Evolutionary conservation across 2,113 vertebrate species (phyloP).

Genomic region (Otus sunia): DNA sequence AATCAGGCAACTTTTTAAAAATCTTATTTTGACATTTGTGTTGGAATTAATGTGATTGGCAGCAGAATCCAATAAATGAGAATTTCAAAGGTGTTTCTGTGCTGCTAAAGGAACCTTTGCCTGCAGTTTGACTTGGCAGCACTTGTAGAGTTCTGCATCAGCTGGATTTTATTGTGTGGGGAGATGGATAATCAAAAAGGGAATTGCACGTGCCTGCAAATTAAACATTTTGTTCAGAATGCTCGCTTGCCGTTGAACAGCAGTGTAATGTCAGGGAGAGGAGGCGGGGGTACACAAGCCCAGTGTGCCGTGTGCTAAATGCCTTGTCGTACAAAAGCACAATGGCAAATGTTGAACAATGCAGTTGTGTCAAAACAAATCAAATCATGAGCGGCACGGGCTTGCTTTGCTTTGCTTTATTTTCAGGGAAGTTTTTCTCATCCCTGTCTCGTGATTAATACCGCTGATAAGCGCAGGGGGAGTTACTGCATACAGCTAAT

Average conservation of each 20-base stretch:
- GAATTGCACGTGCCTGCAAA: not conserved
- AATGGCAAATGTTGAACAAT: not conserved
- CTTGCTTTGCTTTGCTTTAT: constrained; percentile 5
- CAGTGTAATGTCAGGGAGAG: not conserved
- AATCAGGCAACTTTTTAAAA: constrained; percentile 21
- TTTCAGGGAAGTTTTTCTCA: not conserved
- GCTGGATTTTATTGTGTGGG: constrained; percentile 63
- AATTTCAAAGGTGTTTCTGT: constrained; percentile 41
- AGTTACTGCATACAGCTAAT: not conserved
- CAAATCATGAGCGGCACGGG: not conserved
- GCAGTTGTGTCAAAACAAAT: constrained; percentile 16
- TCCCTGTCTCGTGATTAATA: not conserved
- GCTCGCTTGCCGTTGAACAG: not conserved
- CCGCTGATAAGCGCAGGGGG: not conserved
- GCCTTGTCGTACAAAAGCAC: not conserved
- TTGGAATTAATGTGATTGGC: constrained; percentile 58
- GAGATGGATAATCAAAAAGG: constrained; percentile 48
- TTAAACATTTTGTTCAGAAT: constrained; percentile 21
- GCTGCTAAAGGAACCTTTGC: constrained; percentile 30
- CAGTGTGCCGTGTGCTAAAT: not conserved
- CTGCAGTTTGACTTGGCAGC: constrained; percentile 55
- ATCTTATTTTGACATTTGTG: constrained; percentile 64
- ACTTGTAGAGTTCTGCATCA: constrained; percentile 39
- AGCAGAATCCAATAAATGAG: constrained; percentile 48
- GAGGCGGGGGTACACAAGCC: not conserved